Evolutionary conservation across 2,113 vertebrate genomes (phyloP).

Genomic region (Calypte anna): DNA sequence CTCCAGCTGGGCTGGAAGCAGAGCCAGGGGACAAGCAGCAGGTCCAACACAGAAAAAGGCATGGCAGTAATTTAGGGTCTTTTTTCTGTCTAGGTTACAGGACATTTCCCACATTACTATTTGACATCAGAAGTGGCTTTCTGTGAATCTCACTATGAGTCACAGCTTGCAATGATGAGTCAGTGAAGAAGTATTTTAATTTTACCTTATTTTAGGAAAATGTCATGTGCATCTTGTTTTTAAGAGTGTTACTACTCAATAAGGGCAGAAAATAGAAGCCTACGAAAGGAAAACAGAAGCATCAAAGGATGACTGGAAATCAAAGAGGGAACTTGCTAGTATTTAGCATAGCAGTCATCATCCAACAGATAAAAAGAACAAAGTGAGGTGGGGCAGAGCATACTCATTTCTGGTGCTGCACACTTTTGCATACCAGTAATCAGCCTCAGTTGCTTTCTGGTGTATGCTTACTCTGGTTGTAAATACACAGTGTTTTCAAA

Average conservation of each 20-base stretch:
- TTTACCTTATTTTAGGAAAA: neutral
- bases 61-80: neutral
- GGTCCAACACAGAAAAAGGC: neutral
- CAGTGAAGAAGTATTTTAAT: neutral
- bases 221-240: accelerated
- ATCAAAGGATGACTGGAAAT: neutral
- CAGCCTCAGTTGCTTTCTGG: neutral
- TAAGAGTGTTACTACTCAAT: neutral
- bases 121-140: neutral
- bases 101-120: neutral
- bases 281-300: neutral
- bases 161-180: neutral
- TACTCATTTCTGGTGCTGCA: neutral
- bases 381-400: neutral
- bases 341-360: neutral
- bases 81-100: neutral
- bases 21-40: neutral
- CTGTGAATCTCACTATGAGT: neutral
- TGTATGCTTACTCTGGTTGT: neutral
- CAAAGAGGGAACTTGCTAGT: neutral
- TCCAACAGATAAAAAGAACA: neutral
- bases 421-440: neutral
- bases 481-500: neutral
- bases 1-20: neutral
- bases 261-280: neutral